phyloP scores from a whole-genome alignment of 2,888 invertebrate genomes.

The Acronicta leporina region DNA sequence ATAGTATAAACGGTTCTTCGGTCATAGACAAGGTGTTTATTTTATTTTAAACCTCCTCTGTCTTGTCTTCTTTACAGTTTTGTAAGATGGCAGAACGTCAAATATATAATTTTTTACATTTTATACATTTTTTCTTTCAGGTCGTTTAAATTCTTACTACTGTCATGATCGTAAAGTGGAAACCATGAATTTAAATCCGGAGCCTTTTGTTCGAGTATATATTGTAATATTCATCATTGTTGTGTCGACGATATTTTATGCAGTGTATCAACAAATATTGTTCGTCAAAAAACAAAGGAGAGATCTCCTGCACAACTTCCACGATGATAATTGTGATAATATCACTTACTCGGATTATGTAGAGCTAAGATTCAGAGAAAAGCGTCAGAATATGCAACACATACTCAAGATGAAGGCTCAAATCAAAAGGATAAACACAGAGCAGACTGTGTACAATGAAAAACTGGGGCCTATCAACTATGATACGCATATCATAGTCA shows the following conservation, averaged over 20 bases:
- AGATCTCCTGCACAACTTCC: slow-evolving; percentile 42
- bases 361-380: slow-evolving; percentile 19
- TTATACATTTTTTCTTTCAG: neutral
- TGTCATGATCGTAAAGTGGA: neutral
- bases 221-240: slow-evolving; percentile 29
- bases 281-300: slow-evolving; percentile 47
- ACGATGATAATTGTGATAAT: slow-evolving; percentile 37
- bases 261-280: slow-evolving; percentile 33
- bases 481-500: slow-evolving; percentile 57
- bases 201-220: slow-evolving; percentile 22
- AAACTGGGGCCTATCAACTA: slow-evolving; percentile 20
- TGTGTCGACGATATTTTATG: slow-evolving; percentile 20
- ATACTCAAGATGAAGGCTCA: slow-evolving; percentile 52
- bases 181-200: slow-evolving; percentile 39
- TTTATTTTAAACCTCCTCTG: neutral
- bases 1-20: neutral
- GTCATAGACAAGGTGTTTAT: neutral
- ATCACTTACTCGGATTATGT: slow-evolving; percentile 12
- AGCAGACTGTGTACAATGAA: slow-evolving; percentile 56
- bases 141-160: slow-evolving; percentile 12
- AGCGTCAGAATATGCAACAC: slow-evolving; percentile 18
- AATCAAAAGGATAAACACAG: slow-evolving; percentile 57
- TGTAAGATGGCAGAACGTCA: neutral
- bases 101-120: neutral
- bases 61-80: neutral